phyloP scores from a whole-genome alignment of 2,888 invertebrate species.

The Amblyteles armatorius region DNA sequence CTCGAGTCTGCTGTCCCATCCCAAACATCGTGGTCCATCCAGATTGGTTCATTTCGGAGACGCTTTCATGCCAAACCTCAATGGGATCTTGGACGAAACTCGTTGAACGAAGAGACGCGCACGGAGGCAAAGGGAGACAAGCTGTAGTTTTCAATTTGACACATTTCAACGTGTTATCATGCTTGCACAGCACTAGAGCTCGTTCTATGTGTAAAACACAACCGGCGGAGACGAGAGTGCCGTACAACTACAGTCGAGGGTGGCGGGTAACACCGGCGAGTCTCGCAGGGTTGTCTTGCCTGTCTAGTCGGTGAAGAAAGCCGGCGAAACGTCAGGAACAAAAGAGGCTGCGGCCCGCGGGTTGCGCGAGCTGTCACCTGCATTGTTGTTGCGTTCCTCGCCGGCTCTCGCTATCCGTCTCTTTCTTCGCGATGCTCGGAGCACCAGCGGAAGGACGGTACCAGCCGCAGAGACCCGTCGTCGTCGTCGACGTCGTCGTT shows the following conservation, averaged over 20 bases:
- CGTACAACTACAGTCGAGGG: not conserved
- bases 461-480: constrained; percentile 34
- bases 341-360: constrained; percentile 74
- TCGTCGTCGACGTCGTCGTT: constrained; percentile 30
- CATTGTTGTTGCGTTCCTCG: constrained; percentile 77
- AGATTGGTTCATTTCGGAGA: not conserved
- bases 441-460: constrained; percentile 19
- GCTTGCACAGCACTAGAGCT: constrained; percentile 6
- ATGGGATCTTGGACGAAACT: not conserved
- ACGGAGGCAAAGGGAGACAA: constrained; percentile 73
- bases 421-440: constrained; percentile 49
- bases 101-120: constrained; percentile 72
- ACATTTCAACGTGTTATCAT: constrained; percentile 75
- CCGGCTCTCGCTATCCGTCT: constrained; percentile 61
- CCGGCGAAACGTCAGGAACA: constrained; percentile 79
- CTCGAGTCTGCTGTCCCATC: not conserved
- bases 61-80: not conserved
- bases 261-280: constrained; percentile 26
- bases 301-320: constrained; percentile 76
- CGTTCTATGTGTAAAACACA: not conserved
- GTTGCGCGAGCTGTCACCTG: constrained; percentile 81
- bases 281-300: constrained; percentile 75
- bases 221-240: constrained; percentile 26
- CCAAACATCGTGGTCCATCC: not conserved
- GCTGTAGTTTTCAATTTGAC: constrained; percentile 77